These are phyloP conservation scores for Corythoichthys haematopterus DNA, from an alignment of 2,113 vertebrate genomes.

Conservation along the genomic window DNA sequence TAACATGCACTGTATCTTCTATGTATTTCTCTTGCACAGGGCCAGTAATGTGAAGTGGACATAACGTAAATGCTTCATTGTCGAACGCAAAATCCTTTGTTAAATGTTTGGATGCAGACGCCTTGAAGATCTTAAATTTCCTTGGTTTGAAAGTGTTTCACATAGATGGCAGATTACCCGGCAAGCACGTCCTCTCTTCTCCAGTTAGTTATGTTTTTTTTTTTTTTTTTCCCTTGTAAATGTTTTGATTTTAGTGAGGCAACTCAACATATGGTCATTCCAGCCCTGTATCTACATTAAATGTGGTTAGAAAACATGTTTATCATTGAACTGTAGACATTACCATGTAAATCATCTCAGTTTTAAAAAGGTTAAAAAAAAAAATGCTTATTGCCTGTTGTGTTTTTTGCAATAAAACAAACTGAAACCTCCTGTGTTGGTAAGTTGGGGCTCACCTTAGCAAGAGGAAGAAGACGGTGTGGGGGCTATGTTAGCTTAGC, in stretches of 20 bases:
- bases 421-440: slow-evolving; percentile 99
- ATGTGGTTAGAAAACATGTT: slow-evolving; percentile 97
- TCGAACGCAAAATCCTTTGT: slow-evolving; percentile 99
- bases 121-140: slow-evolving; percentile 99
- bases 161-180: slow-evolving; percentile 89
- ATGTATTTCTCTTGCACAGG: slow-evolving; percentile 99
- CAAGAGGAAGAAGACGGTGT: not conserved
- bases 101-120: slow-evolving; percentile 99
- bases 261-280: slow-evolving; percentile 96
- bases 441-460: slow-evolving; percentile 81
- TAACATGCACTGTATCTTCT: slow-evolving; percentile 99
- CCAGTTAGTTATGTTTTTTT: slow-evolving; percentile 57
- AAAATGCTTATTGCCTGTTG: slow-evolving; percentile 94
- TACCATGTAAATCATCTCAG: slow-evolving; percentile 99
- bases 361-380: slow-evolving; percentile 77
- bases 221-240: slow-evolving; percentile 86
- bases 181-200: slow-evolving; percentile 81
- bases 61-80: slow-evolving; percentile 99
- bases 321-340: slow-evolving; percentile 96
- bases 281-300: slow-evolving; percentile 97
- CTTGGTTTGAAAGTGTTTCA: slow-evolving; percentile 95
- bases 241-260: slow-evolving; percentile 99
- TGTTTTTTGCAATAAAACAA: slow-evolving; percentile 99
- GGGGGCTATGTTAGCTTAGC: not conserved
- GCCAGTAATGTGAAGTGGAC: slow-evolving; percentile 99